These are phyloP conservation scores for Myotis planiceps DNA, from an alignment of 2,797 vertebrate genomes.

Conservation along the genomic window DNA sequence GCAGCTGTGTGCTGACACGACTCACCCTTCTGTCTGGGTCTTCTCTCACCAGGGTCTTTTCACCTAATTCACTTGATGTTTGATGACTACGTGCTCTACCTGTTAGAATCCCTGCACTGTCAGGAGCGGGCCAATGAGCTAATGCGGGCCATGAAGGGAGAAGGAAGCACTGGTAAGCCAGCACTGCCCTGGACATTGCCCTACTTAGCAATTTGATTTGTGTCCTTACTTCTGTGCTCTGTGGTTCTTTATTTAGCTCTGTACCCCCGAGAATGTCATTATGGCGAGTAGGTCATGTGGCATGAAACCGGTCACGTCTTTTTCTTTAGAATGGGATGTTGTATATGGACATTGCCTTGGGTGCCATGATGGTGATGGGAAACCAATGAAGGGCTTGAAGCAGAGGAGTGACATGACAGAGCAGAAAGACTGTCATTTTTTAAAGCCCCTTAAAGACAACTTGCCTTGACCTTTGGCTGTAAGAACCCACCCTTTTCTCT, in stretches of 20 bases:
- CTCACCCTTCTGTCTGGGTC: background rate
- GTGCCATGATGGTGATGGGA: background rate
- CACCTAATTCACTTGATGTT: constrained; percentile 99
- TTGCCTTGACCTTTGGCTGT: background rate
- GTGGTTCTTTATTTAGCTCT: background rate
- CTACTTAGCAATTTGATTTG: background rate
- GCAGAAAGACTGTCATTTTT: background rate
- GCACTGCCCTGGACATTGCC: background rate
- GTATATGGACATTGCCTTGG: background rate
- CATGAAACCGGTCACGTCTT: background rate
- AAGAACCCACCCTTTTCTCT: constrained; percentile 40
- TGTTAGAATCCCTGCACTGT: constrained; percentile 98
- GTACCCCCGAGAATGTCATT: background rate
- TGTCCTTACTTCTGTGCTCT: background rate
- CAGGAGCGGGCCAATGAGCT: constrained; percentile 98
- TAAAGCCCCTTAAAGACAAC: background rate
- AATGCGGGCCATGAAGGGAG: constrained; percentile 97
- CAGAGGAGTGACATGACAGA: background rate
- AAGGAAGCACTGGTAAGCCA: constrained; percentile 92
- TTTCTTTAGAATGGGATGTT: background rate
- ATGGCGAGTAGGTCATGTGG: background rate
- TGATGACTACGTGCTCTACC: constrained; percentile 98
- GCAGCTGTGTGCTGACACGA: fast-evolving
- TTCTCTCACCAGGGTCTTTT: constrained; percentile 93
- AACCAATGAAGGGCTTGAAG: background rate